Base-by-base conservation (phyloP, 2,113 vertebrate genomes). In the Galemys pyrenaicus region DNA sequence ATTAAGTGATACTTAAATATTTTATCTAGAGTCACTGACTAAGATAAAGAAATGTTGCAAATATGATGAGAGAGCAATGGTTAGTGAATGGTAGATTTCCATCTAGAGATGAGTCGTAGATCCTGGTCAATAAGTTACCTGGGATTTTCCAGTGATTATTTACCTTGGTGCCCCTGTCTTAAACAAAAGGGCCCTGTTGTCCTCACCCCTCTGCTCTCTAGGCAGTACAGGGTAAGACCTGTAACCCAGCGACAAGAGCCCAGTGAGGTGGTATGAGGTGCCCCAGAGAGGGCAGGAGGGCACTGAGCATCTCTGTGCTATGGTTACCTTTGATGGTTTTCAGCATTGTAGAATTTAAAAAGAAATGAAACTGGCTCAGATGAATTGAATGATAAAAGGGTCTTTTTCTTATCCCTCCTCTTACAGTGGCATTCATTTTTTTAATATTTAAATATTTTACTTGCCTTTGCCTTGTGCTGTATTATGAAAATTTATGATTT, bases 381-480 rank as follows among this genome's bases (percentile, higher is more conserved):
- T 60, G 28, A 54, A 58, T 83, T 78, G 46, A 17, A 35, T 2
- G 60, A 39, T 49, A 20, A 80, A 88, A 62, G 56, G 79, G 74
- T 49, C n/a, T 19, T n/a, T 30, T 10, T 64, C 46, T 91, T 73
- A 20, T 65, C 83, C 44, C 4, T 81, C 54, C 22, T 93, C 44
- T 46, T 68, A 35, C 9, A 64, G 74, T 1, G 37, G 32, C 16
- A 4, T 2, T 95, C 30, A 71, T 75, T 92, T 64, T 87, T 71
- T 54, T 51, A 67, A 74, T 54, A 49, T 84, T 89, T 80, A 93
- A 70, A 37, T 73, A 58, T 79, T 68, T 86, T 64, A 20, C 46
- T 70, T 91, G n/a, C 30, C 54, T 81, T 84, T 97, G n/a, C 22
- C 78, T 68, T 62, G 41, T 81, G 5, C 62, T 95, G 89, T 84